Percentiles rank a stretch among this genome's conserved stretches.
Conservation (phyloP, 2,113 vertebrate species). For the Neolamprologus tretocephalus region DNA sequence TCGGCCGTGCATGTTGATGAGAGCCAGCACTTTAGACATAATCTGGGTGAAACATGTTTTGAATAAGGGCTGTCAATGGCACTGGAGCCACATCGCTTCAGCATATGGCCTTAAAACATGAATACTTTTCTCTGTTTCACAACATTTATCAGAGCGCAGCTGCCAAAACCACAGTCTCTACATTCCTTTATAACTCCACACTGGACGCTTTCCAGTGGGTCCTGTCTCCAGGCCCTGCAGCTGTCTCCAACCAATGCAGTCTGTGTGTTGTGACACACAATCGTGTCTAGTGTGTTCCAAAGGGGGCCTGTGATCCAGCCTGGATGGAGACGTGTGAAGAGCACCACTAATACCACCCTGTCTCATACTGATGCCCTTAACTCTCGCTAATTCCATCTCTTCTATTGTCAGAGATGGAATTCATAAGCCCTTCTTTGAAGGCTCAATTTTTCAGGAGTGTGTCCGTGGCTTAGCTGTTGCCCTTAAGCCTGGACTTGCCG, state of each 20-base stretch:
- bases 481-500: background rate
- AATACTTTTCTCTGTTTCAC: slow-evolving; percentile 58
- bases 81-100: slow-evolving; percentile 27
- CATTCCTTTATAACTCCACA: slow-evolving; percentile 60
- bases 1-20: slow-evolving; percentile 11
- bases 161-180: slow-evolving; percentile 56
- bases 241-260: slow-evolving; percentile 43
- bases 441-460: slow-evolving; percentile 62
- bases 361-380: slow-evolving; percentile 51
- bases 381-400: slow-evolving; percentile 65
- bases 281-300: slow-evolving; percentile 6
- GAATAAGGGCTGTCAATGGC: slow-evolving; percentile 34
- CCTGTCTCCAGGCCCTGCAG: slow-evolving; percentile 39
- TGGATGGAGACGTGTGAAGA: slow-evolving; percentile 52
- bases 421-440: slow-evolving; percentile 61
- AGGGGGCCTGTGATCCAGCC: slow-evolving; percentile 33
- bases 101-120: slow-evolving; percentile 53
- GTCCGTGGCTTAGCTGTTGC: slow-evolving; percentile 44
- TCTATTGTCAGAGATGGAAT: slow-evolving; percentile 64
- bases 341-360: slow-evolving; percentile 47
- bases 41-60: slow-evolving; percentile 29
- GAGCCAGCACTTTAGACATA: slow-evolving; percentile 26
- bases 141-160: slow-evolving; percentile 52
- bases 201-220: slow-evolving; percentile 53
- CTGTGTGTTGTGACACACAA: slow-evolving; percentile 49